phyloP scores from a whole-genome alignment of 2,797 vertebrate genomes.

The Scleropages formosus region DNA sequence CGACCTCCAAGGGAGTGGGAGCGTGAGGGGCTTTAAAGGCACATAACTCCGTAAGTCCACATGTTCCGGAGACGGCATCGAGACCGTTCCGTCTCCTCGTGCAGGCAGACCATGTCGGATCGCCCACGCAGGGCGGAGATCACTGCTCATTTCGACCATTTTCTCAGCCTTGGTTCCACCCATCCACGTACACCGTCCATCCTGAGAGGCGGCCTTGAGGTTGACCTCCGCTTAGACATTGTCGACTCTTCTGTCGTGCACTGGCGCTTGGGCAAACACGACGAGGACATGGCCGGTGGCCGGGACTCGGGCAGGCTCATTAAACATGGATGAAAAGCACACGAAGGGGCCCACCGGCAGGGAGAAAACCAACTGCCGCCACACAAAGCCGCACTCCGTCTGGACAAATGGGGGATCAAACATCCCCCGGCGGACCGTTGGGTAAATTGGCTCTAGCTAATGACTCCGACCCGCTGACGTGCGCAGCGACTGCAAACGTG shows the following conservation, averaged over 20 bases:
- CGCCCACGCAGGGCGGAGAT: no score
- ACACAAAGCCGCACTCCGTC: background rate
- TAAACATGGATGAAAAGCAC: constrained; percentile 22
- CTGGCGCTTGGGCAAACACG: constrained; percentile 10
- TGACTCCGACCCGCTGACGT: background rate
- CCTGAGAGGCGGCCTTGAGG: background rate
- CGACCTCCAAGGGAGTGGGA: background rate
- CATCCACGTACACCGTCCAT: background rate
- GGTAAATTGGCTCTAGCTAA: constrained; percentile 13
- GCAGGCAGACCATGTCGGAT: no score
- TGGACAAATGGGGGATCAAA: constrained; percentile 7
- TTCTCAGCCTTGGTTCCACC: background rate
- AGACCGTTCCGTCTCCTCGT: no score
- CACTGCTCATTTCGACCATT: no score
- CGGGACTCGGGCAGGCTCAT: background rate
- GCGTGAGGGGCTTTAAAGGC: background rate
- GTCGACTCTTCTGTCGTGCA: background rate
- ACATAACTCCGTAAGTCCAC: background rate
- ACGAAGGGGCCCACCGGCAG: background rate
- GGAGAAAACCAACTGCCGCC: background rate
- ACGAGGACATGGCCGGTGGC: background rate
- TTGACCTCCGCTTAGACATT: constrained; percentile 2
- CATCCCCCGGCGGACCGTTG: background rate
- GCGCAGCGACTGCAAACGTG: background rate
- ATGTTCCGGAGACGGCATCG: no score